Conservation (phyloP, 2,888 invertebrate genomes). For the Polydrusus pterygomalis region DNA sequence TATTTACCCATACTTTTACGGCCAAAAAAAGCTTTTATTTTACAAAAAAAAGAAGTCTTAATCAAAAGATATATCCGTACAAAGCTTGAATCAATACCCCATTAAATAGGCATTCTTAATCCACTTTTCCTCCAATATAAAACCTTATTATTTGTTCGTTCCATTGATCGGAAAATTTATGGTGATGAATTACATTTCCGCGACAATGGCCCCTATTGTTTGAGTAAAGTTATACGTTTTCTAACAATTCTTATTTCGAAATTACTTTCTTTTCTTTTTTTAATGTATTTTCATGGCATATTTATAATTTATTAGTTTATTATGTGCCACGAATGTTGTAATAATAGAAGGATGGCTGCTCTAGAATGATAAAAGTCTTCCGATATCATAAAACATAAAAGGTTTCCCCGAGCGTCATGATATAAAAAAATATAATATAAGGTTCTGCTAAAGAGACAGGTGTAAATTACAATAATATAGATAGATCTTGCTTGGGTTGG, state of each 20-base stretch:
- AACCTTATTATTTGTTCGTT: constrained; percentile 41
- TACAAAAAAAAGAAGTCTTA: constrained; percentile 16
- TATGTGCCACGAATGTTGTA: background rate
- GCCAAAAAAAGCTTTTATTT: background rate
- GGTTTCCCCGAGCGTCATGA: too few species aligned
- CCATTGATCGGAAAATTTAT: constrained; percentile 36
- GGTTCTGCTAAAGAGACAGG: too few species aligned
- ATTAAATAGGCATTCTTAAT: constrained; percentile 23
- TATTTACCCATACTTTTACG: background rate
- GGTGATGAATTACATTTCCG: constrained; percentile 42
- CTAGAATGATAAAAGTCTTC: too few species aligned
- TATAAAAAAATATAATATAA: too few species aligned
- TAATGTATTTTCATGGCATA: constrained; percentile 10
- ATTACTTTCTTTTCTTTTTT: constrained; percentile 10
- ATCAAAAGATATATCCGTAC: constrained; percentile 12
- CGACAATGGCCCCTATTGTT: constrained; percentile 35
- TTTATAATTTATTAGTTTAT: constrained; percentile 8
- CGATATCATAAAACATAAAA: too few species aligned
- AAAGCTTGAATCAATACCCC: constrained; percentile 11
- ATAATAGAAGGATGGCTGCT: too few species aligned
- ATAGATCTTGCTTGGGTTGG: too few species aligned
- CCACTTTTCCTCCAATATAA: constrained; percentile 33
- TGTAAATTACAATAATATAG: too few species aligned
- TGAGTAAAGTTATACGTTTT: constrained; percentile 29
- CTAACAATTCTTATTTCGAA: constrained; percentile 19